phyloP scores from a whole-genome alignment of 2,113 vertebrate genomes.

The Choloepus hoffmanni region DNA sequence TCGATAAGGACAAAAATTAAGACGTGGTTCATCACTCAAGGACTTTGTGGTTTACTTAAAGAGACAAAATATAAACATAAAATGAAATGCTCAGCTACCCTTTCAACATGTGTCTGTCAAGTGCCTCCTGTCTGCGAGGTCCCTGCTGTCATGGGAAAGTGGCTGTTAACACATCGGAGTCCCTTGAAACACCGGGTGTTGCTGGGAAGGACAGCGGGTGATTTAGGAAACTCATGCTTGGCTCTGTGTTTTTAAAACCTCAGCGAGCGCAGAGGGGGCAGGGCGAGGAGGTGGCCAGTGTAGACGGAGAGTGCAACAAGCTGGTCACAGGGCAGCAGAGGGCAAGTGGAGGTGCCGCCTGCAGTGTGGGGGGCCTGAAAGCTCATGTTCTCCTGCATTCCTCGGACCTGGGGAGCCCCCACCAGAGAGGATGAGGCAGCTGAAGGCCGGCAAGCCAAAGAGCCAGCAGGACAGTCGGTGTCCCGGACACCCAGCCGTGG shows the following conservation, averaged over 20 bases:
- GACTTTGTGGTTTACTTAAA: neutral
- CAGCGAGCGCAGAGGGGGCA: neutral
- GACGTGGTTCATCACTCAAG: neutral
- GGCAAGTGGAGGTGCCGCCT: neutral
- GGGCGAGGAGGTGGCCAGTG: neutral
- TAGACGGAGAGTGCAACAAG: rapidly evolving
- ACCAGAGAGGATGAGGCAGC: neutral
- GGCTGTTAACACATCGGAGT: neutral
- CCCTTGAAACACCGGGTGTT: neutral
- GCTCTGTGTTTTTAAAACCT: neutral
- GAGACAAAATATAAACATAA: neutral
- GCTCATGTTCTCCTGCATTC: neutral
- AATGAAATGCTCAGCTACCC: neutral
- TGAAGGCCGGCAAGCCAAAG: neutral
- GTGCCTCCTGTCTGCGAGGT: too few relatives aligned
- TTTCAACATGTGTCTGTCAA: neutral
- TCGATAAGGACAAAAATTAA: neutral
- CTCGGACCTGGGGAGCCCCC: neutral
- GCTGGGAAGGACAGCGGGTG: neutral
- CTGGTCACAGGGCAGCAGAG: too few relatives aligned
- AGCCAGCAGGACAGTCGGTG: neutral
- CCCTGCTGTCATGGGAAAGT: neutral
- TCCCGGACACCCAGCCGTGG: neutral
- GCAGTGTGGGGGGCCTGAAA: neutral
- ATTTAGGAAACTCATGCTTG: neutral